Evolutionary conservation across 1,140 invertebrate genomes (phyloP), one percentile per base, ranked within the genome.

Genomic region (Diachasma alloeum): DNA sequence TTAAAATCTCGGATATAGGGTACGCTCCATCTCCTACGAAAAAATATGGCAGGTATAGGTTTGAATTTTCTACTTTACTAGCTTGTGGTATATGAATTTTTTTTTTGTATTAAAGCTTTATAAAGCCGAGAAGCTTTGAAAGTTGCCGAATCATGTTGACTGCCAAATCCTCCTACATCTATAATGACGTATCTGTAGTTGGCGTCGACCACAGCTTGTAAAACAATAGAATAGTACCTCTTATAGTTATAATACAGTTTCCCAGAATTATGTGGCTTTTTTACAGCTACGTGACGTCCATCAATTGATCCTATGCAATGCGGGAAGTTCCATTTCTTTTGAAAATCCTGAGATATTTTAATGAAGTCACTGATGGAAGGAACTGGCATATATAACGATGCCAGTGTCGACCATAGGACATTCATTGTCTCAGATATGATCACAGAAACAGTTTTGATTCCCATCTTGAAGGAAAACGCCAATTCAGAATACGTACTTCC

Each of bases 151-250:
- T 48, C 44, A n/a, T 48, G 44, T n/a, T 48, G 44, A n/a, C 44
- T 48, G 4, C 44, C 44, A n/a, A 48, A 48, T 48, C 44, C 44
- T n/a, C 44, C 44, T 71, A 88, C 78, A 72, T 86, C 85, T 59
- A 87, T 72, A 80, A 48, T 56, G 82, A n/a, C n/a, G n/a, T n/a
- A n/a, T n/a, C n/a, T n/a, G n/a, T n/a, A n/a, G n/a, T n/a, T n/a
- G n/a, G n/a, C n/a, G n/a, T n/a, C n/a, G n/a, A n/a, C n/a, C n/a
- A n/a, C n/a, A n/a, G n/a, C n/a, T n/a, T n/a, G n/a, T n/a, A n/a
- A n/a, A n/a, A n/a, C n/a, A n/a, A n/a, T n/a, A n/a, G n/a, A n/a
- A n/a, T n/a, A n/a, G n/a, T n/a, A n/a, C n/a, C n/a, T n/a, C n/a
- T n/a, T n/a, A n/a, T n/a, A n/a, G n/a, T n/a, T n/a, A n/a, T n/a